Conservation (phyloP, 2,113 vertebrate genomes). For the Anarrhichthys ocellatus region DNA sequence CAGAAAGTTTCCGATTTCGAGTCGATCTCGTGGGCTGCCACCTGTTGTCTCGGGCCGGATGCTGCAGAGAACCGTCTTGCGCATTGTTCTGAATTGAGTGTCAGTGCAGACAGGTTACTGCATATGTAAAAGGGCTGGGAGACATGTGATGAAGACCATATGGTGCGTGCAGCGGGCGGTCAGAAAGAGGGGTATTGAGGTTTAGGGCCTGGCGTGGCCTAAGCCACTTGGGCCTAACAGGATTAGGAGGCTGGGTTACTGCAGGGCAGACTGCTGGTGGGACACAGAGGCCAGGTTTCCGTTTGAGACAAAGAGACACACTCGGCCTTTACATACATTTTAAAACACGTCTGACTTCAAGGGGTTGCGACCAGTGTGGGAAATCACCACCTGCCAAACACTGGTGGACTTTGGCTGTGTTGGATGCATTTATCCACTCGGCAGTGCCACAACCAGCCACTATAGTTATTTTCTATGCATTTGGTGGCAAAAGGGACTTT, state of each 20-base stretch:
- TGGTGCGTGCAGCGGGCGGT: constrained; percentile 57
- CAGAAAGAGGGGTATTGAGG: constrained; percentile 70
- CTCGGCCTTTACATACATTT: constrained; percentile 17
- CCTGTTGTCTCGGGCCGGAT: background rate
- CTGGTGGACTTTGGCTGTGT: constrained; percentile 19
- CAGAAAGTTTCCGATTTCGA: constrained; percentile 3
- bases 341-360: constrained; percentile 16
- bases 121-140: constrained; percentile 31
- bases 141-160: constrained; percentile 57
- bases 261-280: constrained; percentile 56
- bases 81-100: background rate
- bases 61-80: background rate
- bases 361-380: constrained; percentile 12
- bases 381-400: constrained; percentile 34
- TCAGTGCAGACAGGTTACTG: constrained; percentile 54
- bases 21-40: background rate
- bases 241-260: constrained; percentile 78
- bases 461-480: constrained; percentile 21
- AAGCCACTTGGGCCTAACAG: constrained; percentile 78
- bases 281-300: constrained; percentile 50
- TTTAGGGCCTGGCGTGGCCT: constrained; percentile 64
- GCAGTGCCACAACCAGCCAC: constrained; percentile 32
- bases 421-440: constrained; percentile 5
- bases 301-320: constrained; percentile 30
- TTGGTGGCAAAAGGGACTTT: background rate